phyloP scores from a whole-genome alignment of 2,888 invertebrate genomes.

The Latrodectus elegans region DNA sequence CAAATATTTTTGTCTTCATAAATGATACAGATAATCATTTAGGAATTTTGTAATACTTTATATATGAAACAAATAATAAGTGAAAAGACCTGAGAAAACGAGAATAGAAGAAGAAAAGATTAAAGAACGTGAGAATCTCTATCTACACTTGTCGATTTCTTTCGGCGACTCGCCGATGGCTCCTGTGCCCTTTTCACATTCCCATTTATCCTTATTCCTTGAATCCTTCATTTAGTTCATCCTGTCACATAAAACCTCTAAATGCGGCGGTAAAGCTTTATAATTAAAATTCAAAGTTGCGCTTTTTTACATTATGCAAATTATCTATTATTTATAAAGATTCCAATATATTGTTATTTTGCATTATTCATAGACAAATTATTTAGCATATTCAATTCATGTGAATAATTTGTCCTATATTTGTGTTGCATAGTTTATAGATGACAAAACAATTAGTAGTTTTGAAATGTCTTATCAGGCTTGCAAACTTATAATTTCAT shows the following conservation, averaged over 20 bases:
- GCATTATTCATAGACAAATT: neutral
- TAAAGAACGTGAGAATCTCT: neutral
- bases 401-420: neutral
- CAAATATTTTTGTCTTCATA: no score
- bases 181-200: constrained; percentile 1
- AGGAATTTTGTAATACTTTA: neutral
- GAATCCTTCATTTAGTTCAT: constrained; percentile 33
- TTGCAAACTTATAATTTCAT: constrained; percentile 10
- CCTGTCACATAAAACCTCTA: constrained; percentile 52
- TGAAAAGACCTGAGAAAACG: neutral
- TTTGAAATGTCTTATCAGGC: constrained; percentile 7
- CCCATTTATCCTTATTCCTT: constrained; percentile 20
- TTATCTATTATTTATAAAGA: neutral
- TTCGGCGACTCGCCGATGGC: constrained; percentile 27
- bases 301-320: neutral
- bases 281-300: neutral
- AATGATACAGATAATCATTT: neutral
- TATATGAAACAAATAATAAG: neutral
- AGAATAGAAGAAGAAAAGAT: neutral
- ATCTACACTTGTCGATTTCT: neutral
- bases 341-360: neutral
- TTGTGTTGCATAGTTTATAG: constrained; percentile 3
- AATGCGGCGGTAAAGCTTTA: constrained; percentile 43
- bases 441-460: constrained; percentile 16
- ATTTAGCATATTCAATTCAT: neutral